Conservation (phyloP, 2,113 vertebrate species). For the Melanostigma gelatinosum region DNA sequence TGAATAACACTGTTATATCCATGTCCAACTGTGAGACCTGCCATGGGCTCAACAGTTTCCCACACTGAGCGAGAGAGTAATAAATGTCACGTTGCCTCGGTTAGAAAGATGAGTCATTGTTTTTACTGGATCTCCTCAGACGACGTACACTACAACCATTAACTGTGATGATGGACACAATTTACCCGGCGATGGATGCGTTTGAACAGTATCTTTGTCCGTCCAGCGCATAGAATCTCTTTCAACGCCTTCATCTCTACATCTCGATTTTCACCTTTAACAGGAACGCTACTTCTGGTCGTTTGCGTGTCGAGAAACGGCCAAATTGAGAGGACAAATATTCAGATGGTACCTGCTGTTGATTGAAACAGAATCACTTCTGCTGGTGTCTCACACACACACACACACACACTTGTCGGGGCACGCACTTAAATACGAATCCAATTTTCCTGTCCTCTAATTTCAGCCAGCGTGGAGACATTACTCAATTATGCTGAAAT, state of each 20-base stretch:
- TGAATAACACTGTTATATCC: background rate
- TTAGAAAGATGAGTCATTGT: background rate
- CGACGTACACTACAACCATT: background rate
- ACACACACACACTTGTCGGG: background rate
- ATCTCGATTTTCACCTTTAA: background rate
- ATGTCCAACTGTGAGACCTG: background rate
- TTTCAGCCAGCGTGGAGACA: background rate
- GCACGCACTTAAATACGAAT: background rate
- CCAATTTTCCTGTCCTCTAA: background rate
- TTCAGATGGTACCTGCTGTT: background rate
- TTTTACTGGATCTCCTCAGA: background rate
- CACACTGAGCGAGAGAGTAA: background rate
- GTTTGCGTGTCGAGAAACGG: background rate
- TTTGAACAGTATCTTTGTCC: background rate
- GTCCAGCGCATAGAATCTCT: background rate
- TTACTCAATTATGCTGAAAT: background rate
- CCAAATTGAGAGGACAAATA: background rate
- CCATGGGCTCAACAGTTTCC: background rate
- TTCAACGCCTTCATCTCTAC: background rate
- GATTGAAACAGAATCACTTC: background rate
- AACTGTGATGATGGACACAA: background rate
- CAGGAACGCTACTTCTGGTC: background rate
- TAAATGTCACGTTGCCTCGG: background rate
- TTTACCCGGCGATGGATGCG: no score
- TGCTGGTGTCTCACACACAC: no score